Conservation (phyloP, 1,140 invertebrate species). For the Heliconius congener region DNA sequence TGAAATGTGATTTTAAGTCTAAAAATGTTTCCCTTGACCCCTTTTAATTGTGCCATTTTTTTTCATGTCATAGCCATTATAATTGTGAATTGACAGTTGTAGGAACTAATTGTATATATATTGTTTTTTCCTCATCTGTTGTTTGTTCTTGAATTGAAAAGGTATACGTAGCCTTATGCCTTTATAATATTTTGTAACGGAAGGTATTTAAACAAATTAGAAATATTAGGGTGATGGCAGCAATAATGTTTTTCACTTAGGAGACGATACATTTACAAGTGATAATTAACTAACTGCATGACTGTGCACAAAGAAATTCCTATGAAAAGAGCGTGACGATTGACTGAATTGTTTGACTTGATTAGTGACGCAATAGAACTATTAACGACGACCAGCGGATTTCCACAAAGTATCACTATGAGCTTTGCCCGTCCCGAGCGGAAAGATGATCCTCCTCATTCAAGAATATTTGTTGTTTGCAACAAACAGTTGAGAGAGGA, state of each 20-base stretch:
- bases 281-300: slow-evolving; percentile 10
- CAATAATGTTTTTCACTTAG: not conserved
- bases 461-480: slow-evolving; percentile 91
- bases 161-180: slow-evolving; percentile 2
- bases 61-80: not conserved
- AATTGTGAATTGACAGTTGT: not conserved
- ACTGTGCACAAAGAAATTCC: slow-evolving; percentile 30
- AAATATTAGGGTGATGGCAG: not conserved
- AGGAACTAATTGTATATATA: not conserved
- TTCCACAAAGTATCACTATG: not conserved
- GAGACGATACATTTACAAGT: not conserved
- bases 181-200: not conserved
- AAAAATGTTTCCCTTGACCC: too few species aligned
- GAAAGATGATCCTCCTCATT: slow-evolving; percentile 73
- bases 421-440: slow-evolving; percentile 37
- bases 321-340: slow-evolving; percentile 44
- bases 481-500: slow-evolving; percentile 91
- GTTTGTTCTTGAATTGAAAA: slow-evolving; percentile 6
- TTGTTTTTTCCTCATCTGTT: slow-evolving; percentile 7
- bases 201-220: slow-evolving; percentile 1
- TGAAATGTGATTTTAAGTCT: too few species aligned
- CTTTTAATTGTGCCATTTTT: not conserved
- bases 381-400: not conserved
- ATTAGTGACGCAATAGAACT: slow-evolving; percentile 33
- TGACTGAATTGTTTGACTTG: slow-evolving; percentile 44